phyloP scores from a whole-genome alignment of 2,113 vertebrate genomes.

The Erpornis zantholeuca region DNA sequence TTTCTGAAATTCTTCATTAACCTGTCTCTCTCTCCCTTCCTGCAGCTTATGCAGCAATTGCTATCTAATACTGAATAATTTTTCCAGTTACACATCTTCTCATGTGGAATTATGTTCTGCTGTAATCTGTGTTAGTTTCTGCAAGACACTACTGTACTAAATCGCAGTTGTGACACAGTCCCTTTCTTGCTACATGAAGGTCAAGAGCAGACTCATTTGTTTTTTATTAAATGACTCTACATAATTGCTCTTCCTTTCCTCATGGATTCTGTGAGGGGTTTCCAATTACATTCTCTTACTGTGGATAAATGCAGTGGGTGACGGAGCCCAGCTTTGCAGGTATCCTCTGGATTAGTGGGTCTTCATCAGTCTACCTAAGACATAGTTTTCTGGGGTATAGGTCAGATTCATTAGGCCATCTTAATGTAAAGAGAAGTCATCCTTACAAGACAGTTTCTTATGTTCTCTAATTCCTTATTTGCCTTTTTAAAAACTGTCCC shows the following conservation, averaged over 20 bases:
- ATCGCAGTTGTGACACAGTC: neutral
- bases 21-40: neutral
- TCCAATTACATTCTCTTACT: conserved; percentile 8
- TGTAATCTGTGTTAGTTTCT: neutral
- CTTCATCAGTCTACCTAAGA: neutral
- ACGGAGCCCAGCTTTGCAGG: neutral
- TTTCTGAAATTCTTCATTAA: neutral
- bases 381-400: neutral
- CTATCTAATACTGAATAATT: neutral
- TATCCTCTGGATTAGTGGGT: neutral
- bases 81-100: neutral
- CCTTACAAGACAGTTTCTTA: neutral
- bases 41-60: neutral
- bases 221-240: conserved; percentile 1
- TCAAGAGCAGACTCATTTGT: neutral
- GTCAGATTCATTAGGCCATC: neutral
- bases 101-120: neutral
- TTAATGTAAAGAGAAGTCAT: neutral
- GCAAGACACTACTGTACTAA: neutral
- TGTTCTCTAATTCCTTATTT: neutral
- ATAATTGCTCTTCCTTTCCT: conserved; percentile 30
- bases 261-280: conserved; percentile 36
- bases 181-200: conserved; percentile 40
- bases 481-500: neutral
- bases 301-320: neutral